phyloP scores from a whole-genome alignment of 2,113 vertebrate species.

The Serilophus lunatus region DNA sequence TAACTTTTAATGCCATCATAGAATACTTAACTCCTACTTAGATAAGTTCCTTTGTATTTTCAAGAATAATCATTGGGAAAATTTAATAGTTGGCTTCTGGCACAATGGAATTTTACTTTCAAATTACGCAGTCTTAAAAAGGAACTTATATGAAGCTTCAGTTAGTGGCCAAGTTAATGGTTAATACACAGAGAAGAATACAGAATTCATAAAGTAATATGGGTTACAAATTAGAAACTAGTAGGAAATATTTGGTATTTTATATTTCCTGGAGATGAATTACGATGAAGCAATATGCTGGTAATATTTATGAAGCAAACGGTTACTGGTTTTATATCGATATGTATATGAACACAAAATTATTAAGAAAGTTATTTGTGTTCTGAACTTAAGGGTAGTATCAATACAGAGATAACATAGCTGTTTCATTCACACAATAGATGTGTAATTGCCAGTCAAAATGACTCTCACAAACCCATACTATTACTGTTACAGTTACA shows the following conservation, averaged over 20 bases:
- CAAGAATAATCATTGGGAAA: background rate
- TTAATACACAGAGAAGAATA: background rate
- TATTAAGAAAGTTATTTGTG: background rate
- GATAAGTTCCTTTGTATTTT: background rate
- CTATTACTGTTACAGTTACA: background rate
- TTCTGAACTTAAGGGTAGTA: background rate
- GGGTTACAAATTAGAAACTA: background rate
- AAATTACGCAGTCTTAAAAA: slow-evolving; percentile 8
- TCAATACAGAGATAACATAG: background rate
- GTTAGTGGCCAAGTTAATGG: background rate
- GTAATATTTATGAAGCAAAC: background rate
- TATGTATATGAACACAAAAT: background rate
- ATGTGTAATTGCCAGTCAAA: background rate
- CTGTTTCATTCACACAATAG: background rate
- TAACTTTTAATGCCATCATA: background rate
- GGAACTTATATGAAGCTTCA: background rate
- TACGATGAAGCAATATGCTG: background rate
- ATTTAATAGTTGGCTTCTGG: background rate
- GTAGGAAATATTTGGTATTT: background rate
- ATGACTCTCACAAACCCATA: background rate
- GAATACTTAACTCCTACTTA: background rate
- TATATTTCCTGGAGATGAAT: background rate
- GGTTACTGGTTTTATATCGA: background rate
- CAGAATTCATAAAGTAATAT: background rate
- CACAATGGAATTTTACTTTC: background rate